These are phyloP conservation scores for Xylota sylvarum DNA, from an alignment of 2,888 invertebrate genomes.

Conservation along the genomic window DNA sequence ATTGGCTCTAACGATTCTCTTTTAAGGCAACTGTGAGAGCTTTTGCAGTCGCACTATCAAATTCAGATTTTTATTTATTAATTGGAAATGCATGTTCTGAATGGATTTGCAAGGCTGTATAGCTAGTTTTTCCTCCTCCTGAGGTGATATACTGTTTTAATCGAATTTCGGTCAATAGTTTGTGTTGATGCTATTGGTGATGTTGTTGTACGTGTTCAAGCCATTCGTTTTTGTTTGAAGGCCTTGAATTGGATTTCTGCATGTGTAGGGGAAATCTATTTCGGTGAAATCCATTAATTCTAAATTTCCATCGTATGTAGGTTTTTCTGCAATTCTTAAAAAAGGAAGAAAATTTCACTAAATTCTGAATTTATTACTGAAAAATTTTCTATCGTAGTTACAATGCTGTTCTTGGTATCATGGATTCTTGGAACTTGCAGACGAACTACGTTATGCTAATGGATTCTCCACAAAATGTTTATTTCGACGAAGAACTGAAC, in stretches of 20 bases:
- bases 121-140: not conserved
- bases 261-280: not conserved
- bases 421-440: not conserved
- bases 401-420: not conserved
- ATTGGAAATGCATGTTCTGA: constrained; percentile 1
- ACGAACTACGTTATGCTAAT: not conserved
- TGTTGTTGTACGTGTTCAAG: not conserved
- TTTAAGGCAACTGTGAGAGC: constrained; percentile 2
- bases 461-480: not conserved
- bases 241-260: not conserved
- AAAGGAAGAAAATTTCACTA: not conserved
- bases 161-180: constrained; percentile 1
- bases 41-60: not conserved
- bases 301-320: too few relatives aligned
- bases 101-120: not conserved
- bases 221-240: not conserved
- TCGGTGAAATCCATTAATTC: too few relatives aligned
- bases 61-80: constrained; percentile 21
- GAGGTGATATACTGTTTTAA: not conserved
- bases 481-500: not conserved
- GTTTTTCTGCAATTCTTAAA: too few relatives aligned
- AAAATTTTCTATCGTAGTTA: not conserved
- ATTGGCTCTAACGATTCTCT: constrained; percentile 31
- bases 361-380: not conserved
- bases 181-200: not conserved